A percentile compares a stretch with the other conserved stretches of the same genome.
Conservation (phyloP, 2,797 vertebrate species). For the Gymnothorax reevesii region DNA sequence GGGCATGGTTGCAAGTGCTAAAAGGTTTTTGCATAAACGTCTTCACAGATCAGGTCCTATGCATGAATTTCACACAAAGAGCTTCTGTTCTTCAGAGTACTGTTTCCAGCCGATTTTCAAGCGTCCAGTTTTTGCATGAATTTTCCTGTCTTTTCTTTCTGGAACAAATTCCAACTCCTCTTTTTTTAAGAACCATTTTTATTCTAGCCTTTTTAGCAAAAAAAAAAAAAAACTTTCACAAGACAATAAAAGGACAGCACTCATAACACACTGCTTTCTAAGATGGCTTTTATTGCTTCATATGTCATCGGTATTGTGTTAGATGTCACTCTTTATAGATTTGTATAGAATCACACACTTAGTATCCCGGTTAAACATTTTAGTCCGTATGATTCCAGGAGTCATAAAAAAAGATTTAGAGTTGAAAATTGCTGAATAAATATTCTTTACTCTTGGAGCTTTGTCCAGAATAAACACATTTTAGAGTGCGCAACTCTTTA, state of each 20-base stretch:
- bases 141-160: background rate
- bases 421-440: background rate
- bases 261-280: background rate
- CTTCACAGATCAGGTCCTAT: too few species aligned
- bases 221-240: background rate
- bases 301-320: background rate
- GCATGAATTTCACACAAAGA: background rate
- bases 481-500: background rate
- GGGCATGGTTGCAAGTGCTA: too few species aligned
- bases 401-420: background rate
- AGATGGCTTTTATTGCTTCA: background rate
- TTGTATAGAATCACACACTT: background rate
- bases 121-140: background rate
- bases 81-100: background rate
- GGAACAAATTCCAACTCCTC: background rate
- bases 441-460: background rate
- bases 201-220: background rate
- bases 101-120: background rate
- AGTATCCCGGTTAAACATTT: background rate
- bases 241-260: background rate
- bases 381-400: background rate
- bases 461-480: constrained; percentile 2
- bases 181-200: constrained; percentile 6
- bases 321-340: background rate
- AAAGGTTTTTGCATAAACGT: too few species aligned